A percentile compares a stretch with the other conserved stretches of the same genome.
Evolutionary conservation across 2,888 invertebrate genomes (phyloP).

Genomic region (Meiosimyza platycephala): DNA sequence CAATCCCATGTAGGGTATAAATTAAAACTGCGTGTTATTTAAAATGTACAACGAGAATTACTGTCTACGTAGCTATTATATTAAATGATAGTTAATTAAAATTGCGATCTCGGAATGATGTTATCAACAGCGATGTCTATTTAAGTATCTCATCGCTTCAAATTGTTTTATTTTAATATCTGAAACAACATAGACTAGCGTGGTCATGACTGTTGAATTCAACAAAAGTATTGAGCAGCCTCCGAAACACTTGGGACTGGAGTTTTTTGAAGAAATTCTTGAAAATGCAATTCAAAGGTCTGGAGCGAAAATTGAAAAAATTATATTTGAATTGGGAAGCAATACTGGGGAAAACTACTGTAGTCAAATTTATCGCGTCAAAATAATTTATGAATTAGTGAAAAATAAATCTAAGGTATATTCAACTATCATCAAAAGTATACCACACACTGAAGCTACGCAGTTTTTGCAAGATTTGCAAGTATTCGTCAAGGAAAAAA

Average conservation of each 20-base stretch:
- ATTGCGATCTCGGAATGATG: too few species aligned
- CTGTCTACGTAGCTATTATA: too few species aligned
- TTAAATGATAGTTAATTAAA: too few species aligned
- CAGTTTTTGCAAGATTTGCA: constrained; percentile 63
- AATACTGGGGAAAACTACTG: constrained; percentile 61
- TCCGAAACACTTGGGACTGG: constrained; percentile 51
- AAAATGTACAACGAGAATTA: too few species aligned
- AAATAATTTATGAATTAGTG: constrained; percentile 46
- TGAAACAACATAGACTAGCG: neutral
- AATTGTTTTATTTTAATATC: constrained; percentile 10
- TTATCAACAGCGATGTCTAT: neutral
- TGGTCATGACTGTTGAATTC: constrained; percentile 53
- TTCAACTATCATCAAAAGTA: constrained; percentile 52
- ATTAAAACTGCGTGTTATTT: too few species aligned
- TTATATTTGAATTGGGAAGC: constrained; percentile 54
- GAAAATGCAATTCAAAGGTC: constrained; percentile 53
- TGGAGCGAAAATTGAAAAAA: constrained; percentile 44
- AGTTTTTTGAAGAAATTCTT: constrained; percentile 57
- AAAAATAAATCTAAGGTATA: constrained; percentile 3
- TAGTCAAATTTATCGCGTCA: constrained; percentile 59
- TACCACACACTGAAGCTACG: constrained; percentile 48
- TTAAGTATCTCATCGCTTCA: constrained; percentile 5
- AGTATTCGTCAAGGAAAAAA: constrained; percentile 66
- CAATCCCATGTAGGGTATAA: too few species aligned
- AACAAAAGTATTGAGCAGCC: constrained; percentile 46